Percentiles rank a stretch among this genome's conserved stretches.
Evolutionary conservation across 2,797 vertebrate species (phyloP).

Genomic region (Stomatorhinus walkeri): DNA sequence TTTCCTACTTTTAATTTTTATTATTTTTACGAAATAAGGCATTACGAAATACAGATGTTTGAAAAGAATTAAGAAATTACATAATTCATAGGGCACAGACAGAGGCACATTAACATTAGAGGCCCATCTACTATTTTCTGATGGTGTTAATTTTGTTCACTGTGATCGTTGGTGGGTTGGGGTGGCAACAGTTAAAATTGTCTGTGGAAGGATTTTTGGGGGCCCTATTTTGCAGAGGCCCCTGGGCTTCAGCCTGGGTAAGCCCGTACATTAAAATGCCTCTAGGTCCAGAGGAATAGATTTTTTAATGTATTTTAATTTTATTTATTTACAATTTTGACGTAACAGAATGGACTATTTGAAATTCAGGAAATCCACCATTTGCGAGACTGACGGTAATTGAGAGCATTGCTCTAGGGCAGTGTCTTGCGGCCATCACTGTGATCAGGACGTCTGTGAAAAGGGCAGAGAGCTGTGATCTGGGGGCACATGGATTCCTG

Average conservation of each 20-base stretch:
- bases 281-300: background rate
- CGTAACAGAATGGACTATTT: background rate
- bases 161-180: background rate
- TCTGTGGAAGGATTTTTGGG: background rate
- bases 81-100: background rate
- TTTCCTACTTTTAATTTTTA: background rate
- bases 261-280: background rate
- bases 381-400: background rate
- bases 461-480: background rate
- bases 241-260: background rate
- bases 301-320: background rate
- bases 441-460: background rate
- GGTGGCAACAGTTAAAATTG: background rate
- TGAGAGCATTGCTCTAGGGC: background rate
- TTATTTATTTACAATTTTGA: background rate
- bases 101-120: background rate
- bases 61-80: background rate
- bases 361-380: background rate
- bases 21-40: background rate
- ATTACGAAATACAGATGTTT: background rate
- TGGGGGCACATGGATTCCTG: background rate
- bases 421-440: background rate
- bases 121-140: background rate
- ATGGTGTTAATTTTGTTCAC: background rate
- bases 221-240: background rate